Evolutionary conservation across 2,113 vertebrate species (phyloP), one percentile per base, ranked within the genome.

Genomic region (Hippopotamus amphibius): DNA sequence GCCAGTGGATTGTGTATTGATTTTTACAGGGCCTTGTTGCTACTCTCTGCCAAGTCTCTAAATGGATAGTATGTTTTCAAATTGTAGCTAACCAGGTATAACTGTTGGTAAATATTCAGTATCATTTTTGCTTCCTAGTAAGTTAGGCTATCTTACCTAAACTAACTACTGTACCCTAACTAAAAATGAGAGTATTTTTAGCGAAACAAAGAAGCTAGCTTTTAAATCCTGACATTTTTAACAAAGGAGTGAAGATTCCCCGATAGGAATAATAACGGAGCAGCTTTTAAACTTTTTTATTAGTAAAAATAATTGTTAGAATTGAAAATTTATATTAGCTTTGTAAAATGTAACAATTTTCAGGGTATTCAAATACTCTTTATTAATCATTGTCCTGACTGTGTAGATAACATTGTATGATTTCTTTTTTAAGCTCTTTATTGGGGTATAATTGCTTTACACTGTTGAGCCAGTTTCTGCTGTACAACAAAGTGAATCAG

Each of bases 141-240:
- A 48, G 22, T 55, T 79, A 79, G 83, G 33, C 41, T n/a, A 28
- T 22, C 46, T 97, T 81, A 80, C 77, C 77, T 22, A 37, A 80
- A 80, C 53, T n/a, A 80, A 80, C 4, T 57, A 37, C n/a, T 24
- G 50, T 9, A 37, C 21, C 50, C 21, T 26, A 37, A 80, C 53
- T 57, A 88, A 83, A 84, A 71, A 83, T 69, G 6, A 89, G 37
- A 87, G 3, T 69, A 5, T 63, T 88, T 65, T 41, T 48, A 90
- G 59, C n/a, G n/a, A 91, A 26, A 72, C 11, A 55, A 81, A 81
- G 55, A 91, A 68, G 17, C 53, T 93, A 53, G 7, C n/a, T 81
- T 96, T 94, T 76, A 61, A 68, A 57, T 91, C 26, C 71, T 88
- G 11, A 86, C 91, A 53, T 26, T 72, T 46, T 65, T 96, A 82